Evolutionary conservation across 2,113 vertebrate species (phyloP), one percentile per base, ranked within the genome.

Genomic region (Hippolais icterina): DNA sequence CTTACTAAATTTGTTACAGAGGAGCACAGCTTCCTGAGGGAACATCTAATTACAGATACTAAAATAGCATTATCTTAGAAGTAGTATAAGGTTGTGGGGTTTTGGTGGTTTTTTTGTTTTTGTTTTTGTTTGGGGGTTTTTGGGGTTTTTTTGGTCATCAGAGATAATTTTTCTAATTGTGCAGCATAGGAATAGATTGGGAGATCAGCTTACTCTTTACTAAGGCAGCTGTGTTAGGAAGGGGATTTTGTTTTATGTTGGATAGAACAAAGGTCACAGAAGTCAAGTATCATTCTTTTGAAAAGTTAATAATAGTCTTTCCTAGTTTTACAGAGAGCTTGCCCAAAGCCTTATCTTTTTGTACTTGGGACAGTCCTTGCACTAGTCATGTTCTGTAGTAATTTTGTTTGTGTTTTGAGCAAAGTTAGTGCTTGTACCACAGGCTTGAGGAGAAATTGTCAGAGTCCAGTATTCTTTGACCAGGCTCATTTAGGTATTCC

Each of bases 91-190:
- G 33, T 19, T 68, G 15, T 44, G 17, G 60, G 4, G 29, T 39
- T n/a, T n/a, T n/a, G n/a, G n/a, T 31, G 8, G 0, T 23, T 23
- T 35, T 52, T 7, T 37, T 8, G 15, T 5, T 37, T 15, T 3
- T 46, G 21, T 5, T 25, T 19, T n/a, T 50, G 6, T 17, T 11
- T 47, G n/a, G n/a, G n/a, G n/a, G n/a, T n/a, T n/a, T n/a, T n/a
- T n/a, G n/a, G n/a, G n/a, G n/a, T n/a, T n/a, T n/a, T n/a, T 53
- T 47, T 68, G 53, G 28, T 56, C 29, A 56, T 75, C 6, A 9
- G 15, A 74, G 17, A 37, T 49, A 33, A 11, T 25, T 63, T 63
- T 81, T 92, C 18, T 69, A 21, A 10, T 35, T 80, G 42, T 76
- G 21, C 49, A 33, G 25, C 53, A 29, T 20, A 65, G 22, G 20